Evolutionary conservation across 2,113 vertebrate species (phyloP).

Genomic region (Symphodus melops): DNA sequence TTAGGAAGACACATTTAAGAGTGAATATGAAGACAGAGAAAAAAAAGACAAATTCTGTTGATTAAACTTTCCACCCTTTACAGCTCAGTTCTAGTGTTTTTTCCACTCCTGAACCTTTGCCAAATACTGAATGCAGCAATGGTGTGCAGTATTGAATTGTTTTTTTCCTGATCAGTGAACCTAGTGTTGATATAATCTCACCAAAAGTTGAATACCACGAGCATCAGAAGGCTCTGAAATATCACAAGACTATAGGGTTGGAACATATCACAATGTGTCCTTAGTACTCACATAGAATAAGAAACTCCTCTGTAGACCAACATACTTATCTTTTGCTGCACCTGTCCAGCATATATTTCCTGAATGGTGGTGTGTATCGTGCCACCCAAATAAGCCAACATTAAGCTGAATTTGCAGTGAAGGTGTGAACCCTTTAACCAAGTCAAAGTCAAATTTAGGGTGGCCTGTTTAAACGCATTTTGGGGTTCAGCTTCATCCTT

Average conservation of each 20-base stretch:
- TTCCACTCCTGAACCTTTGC: not conserved
- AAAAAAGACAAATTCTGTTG: conserved; percentile 60
- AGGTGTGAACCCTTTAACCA: conserved; percentile 24
- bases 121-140: not conserved
- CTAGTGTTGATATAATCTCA: not conserved
- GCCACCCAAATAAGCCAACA: conserved; percentile 18
- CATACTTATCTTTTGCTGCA: not conserved
- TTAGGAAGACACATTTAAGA: conserved; percentile 63
- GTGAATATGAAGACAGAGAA: conserved; percentile 49
- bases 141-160: not conserved
- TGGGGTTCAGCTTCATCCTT: conserved; percentile 51
- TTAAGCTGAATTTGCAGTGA: conserved; percentile 3
- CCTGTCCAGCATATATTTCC: conserved; percentile 1
- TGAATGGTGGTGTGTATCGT: conserved; percentile 1
- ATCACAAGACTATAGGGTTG: not conserved
- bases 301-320: not conserved
- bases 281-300: not conserved
- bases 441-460: conserved; percentile 35
- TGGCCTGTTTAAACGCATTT: conserved; percentile 34
- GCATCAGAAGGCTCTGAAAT: not conserved
- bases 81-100: conserved; percentile 26
- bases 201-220: not conserved
- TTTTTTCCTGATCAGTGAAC: not conserved
- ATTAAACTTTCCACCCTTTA: conserved; percentile 44
- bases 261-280: not conserved